Conservation (phyloP, 2,888 invertebrate species). For the Tricholauxania praeusta region DNA sequence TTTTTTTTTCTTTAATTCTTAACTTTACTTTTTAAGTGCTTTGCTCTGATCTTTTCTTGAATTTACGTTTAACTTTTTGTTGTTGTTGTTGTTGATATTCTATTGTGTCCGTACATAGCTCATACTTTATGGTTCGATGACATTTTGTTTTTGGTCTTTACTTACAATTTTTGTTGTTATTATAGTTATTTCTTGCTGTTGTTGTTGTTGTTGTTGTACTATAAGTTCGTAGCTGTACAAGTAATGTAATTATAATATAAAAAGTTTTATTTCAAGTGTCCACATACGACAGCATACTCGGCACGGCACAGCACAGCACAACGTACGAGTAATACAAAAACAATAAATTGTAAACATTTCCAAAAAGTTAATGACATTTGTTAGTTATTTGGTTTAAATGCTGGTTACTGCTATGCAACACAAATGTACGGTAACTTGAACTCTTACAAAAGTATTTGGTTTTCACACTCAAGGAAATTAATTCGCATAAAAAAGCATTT, state of each 20-base stretch:
- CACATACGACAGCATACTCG: background rate
- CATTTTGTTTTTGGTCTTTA: constrained; percentile 27
- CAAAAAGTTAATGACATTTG: constrained; percentile 19
- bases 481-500: too few relatives aligned
- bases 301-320: too few relatives aligned
- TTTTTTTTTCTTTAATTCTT: background rate
- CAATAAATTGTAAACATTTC: constrained; percentile 21
- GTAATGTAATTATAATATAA: constrained; percentile 24
- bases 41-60: background rate
- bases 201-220: background rate
- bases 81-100: constrained; percentile 8
- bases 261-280: constrained; percentile 28
- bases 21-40: constrained; percentile 1
- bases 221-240: background rate
- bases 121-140: constrained; percentile 32
- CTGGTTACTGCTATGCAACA: background rate
- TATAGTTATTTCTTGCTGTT: background rate
- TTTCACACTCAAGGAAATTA: too few relatives aligned
- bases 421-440: background rate
- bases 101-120: constrained; percentile 7
- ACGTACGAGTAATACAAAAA: background rate
- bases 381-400: background rate
- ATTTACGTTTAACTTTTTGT: background rate
- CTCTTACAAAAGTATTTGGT: too few relatives aligned
- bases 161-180: constrained; percentile 3